Conservation (phyloP, 2,113 vertebrate genomes). For the Leptosomus discolor region DNA sequence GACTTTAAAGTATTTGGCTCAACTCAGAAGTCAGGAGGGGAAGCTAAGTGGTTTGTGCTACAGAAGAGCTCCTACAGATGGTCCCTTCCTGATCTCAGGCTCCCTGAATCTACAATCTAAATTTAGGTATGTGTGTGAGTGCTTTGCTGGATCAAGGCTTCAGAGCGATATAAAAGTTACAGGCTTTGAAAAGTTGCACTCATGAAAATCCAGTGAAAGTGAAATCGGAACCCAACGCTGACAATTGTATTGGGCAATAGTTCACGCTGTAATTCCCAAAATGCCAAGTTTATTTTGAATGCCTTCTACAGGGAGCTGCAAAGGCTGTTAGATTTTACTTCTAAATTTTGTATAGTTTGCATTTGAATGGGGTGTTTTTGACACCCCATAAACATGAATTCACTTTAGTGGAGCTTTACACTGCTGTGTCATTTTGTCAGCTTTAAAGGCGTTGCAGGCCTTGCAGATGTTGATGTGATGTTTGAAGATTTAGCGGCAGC, state of each 20-base stretch:
- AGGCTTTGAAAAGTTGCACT: constrained; percentile 37
- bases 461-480: neutral
- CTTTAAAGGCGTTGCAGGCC: neutral
- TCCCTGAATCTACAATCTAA: constrained; percentile 48
- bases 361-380: constrained; percentile 21
- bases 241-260: constrained; percentile 35
- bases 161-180: constrained; percentile 17
- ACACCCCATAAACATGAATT: constrained; percentile 32
- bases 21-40: constrained; percentile 48
- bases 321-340: constrained; percentile 11
- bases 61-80: constrained; percentile 46
- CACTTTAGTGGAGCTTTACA: neutral
- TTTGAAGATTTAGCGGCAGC: neutral
- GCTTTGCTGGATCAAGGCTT: constrained; percentile 47
- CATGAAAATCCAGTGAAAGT: constrained; percentile 31
- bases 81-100: constrained; percentile 46
- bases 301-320: constrained; percentile 20
- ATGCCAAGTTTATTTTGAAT: neutral
- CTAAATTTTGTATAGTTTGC: constrained; percentile 15
- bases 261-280: constrained; percentile 22
- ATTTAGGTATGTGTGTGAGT: constrained; percentile 29
- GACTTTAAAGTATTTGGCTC: constrained; percentile 60
- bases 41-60: constrained; percentile 39
- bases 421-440: neutral
- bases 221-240: neutral